A percentile compares a stretch with the other conserved stretches of the same genome.
phyloP scores from a whole-genome alignment of 2,888 invertebrate genomes.

The Hirtodrosophila trivittata region DNA sequence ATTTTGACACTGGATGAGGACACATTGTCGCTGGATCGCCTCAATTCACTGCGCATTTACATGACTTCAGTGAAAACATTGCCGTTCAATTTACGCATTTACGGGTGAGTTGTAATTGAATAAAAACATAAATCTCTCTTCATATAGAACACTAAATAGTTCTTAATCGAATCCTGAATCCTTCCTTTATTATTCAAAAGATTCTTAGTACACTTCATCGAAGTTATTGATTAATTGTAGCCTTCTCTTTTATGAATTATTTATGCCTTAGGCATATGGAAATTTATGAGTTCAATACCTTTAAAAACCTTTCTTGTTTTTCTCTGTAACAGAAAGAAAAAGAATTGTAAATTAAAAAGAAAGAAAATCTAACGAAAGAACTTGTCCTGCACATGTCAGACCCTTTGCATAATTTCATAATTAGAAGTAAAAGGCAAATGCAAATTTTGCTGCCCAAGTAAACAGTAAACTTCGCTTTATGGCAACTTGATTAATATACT shows the following conservation, averaged over 20 bases:
- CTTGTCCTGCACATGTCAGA: slow-evolving; percentile 21
- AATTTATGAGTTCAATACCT: too few species aligned
- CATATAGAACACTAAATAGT: too few species aligned
- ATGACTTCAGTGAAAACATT: slow-evolving; percentile 83
- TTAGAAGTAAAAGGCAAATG: slow-evolving; percentile 58
- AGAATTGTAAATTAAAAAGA: not conserved
- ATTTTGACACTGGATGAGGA: slow-evolving; percentile 82
- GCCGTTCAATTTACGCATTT: slow-evolving; percentile 83
- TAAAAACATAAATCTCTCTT: too few species aligned
- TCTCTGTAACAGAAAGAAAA: too few species aligned
- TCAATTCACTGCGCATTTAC: slow-evolving; percentile 83
- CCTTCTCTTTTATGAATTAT: too few species aligned
- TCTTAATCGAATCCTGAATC: too few species aligned
- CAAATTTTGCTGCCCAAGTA: slow-evolving; percentile 52
- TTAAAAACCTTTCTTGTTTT: too few species aligned
- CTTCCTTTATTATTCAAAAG: too few species aligned
- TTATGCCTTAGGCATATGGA: too few species aligned
- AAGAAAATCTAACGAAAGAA: not conserved
- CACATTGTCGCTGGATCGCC: slow-evolving; percentile 82
- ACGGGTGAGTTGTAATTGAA: slow-evolving; percentile 80
- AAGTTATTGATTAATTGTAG: too few species aligned
- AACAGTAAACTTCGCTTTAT: slow-evolving; percentile 61
- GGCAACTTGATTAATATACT: slow-evolving; percentile 64
- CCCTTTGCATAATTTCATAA: slow-evolving; percentile 48
- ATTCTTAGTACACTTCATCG: too few species aligned